Conservation (phyloP, 2,797 vertebrate genomes). For the Propithecus perrieri region DNA sequence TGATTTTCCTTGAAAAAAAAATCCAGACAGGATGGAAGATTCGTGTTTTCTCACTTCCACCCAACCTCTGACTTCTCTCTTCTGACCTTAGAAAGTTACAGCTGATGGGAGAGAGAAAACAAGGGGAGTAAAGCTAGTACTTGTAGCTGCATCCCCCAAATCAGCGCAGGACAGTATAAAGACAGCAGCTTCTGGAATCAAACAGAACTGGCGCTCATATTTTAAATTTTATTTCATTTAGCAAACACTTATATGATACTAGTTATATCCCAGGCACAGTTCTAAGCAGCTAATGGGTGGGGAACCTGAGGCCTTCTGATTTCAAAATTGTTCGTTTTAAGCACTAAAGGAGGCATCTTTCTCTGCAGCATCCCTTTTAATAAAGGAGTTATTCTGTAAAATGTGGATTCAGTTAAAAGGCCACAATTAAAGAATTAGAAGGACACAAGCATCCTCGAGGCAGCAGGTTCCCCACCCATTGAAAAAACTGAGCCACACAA, state of each 20-base stretch:
- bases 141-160: rapidly evolving
- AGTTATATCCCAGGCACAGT: not conserved
- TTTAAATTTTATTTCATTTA: slow-evolving; percentile 12
- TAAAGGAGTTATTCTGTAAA: too few relatives aligned
- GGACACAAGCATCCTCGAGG: too few relatives aligned
- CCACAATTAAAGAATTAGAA: too few relatives aligned
- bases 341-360: too few relatives aligned
- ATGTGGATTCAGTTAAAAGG: too few relatives aligned
- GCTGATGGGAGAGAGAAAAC: not conserved
- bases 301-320: too few relatives aligned
- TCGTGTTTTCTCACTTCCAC: not conserved
- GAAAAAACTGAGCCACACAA: not conserved
- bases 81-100: not conserved
- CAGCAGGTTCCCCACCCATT: too few relatives aligned
- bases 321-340: too few relatives aligned
- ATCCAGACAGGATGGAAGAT: not conserved
- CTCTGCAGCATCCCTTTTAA: too few relatives aligned
- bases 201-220: not conserved
- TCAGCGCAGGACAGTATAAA: not conserved
- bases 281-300: not conserved
- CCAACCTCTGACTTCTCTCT: not conserved
- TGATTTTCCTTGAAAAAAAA: not conserved
- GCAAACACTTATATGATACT: not conserved
- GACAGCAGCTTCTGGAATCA: not conserved
- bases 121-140: not conserved